phyloP scores from a whole-genome alignment of 2,797 vertebrate species.

The Crax fasciolata region DNA sequence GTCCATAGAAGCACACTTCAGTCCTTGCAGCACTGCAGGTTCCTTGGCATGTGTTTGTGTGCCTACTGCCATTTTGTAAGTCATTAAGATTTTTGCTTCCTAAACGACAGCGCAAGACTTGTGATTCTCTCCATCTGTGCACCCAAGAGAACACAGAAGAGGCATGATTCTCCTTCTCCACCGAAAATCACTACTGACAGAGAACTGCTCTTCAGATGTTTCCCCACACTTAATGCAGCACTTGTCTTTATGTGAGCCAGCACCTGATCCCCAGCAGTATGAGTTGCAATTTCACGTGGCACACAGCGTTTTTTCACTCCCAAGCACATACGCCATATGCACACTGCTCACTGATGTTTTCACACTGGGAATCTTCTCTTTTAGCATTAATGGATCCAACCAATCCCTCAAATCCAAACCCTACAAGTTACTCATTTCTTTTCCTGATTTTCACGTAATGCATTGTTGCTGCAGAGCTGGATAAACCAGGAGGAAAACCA shows the following conservation, averaged over 20 bases:
- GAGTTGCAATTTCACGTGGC: neutral
- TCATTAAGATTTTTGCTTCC: neutral
- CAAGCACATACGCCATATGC: neutral
- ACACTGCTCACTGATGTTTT: neutral
- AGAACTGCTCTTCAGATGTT: neutral
- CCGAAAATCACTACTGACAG: neutral
- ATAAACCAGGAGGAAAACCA: neutral
- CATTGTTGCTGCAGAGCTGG: neutral
- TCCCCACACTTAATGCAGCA: neutral
- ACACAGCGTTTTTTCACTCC: neutral
- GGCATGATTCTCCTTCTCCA: neutral
- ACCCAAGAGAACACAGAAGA: neutral
- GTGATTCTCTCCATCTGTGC: neutral
- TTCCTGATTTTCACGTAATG: neutral
- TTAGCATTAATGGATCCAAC: neutral
- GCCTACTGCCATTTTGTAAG: neutral
- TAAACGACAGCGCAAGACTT: neutral
- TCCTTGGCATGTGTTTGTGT: neutral
- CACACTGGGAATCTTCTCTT: neutral
- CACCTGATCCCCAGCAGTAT: conserved; percentile 16
- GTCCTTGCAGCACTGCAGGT: neutral
- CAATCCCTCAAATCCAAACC: neutral
- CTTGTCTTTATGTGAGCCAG: neutral
- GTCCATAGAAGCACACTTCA: neutral
- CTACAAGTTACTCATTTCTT: neutral